Evolutionary conservation across 2,113 vertebrate species (phyloP).

Genomic region (Passer domesticus): DNA sequence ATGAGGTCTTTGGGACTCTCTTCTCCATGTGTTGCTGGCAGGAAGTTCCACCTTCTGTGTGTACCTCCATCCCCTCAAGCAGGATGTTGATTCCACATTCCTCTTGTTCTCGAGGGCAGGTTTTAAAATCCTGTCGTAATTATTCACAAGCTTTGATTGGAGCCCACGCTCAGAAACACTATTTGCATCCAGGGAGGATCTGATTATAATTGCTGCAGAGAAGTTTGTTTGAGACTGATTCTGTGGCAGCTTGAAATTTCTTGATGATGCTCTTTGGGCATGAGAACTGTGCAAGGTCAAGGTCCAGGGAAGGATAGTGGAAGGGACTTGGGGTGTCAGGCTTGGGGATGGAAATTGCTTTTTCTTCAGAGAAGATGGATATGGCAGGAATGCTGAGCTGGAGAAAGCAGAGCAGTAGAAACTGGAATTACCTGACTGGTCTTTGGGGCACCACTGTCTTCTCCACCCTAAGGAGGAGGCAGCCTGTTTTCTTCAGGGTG

Average conservation of each 20-base stretch:
- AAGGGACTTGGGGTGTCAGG: not conserved
- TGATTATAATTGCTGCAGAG: conserved; percentile 1
- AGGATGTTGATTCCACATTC: not conserved
- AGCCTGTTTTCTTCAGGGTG: not conserved
- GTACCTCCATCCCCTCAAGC: not conserved
- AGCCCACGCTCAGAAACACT: not conserved
- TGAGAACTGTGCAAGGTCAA: not conserved
- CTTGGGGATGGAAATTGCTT: not conserved
- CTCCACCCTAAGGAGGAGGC: not conserved
- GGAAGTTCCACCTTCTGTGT: not conserved
- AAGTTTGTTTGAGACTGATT: conserved; percentile 29
- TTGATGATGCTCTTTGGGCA: not conserved
- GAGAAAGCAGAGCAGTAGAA: not conserved
- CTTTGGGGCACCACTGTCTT: not conserved
- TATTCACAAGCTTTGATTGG: conserved; percentile 7
- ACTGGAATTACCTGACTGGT: not conserved
- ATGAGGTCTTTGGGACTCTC: not conserved
- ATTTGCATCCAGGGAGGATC: not conserved
- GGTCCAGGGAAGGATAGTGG: not conserved
- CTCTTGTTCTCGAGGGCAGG: not conserved
- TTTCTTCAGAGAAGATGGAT: not conserved
- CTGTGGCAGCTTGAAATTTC: not conserved
- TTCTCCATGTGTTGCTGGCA: not conserved
- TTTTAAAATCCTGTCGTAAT: not conserved
- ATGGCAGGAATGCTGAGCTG: not conserved